Percentiles rank a stretch among this genome's conserved stretches.
Conservation (phyloP, 1,140 invertebrate genomes). For the Pissodes strobi region DNA sequence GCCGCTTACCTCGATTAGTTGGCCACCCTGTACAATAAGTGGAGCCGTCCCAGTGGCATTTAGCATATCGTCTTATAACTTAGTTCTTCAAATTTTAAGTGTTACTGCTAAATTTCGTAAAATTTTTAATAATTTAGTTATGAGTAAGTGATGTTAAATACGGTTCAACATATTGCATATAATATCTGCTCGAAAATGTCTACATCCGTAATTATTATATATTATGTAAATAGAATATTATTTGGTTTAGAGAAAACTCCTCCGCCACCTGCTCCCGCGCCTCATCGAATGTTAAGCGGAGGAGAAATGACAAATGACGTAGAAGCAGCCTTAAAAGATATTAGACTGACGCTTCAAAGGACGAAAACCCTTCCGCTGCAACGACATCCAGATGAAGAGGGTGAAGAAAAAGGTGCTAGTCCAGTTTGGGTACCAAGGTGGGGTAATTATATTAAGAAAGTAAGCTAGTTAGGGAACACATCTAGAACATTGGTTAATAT, state of each 20-base stretch:
- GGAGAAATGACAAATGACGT: conserved; percentile 59
- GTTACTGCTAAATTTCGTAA: too few species aligned
- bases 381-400: conserved; percentile 53
- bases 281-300: conserved; percentile 57
- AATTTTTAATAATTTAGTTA: too few species aligned
- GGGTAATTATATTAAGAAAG: conserved; percentile 37
- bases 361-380: conserved; percentile 70
- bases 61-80: too few species aligned
- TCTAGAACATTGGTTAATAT: neutral
- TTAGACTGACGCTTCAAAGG: conserved; percentile 75
- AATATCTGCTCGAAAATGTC: neutral
- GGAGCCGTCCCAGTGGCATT: too few species aligned
- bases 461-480: too few species aligned
- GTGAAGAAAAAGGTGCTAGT: conserved; percentile 56
- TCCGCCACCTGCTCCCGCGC: conserved; percentile 70
- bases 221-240: conserved; percentile 12
- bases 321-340: conserved; percentile 81
- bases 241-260: conserved; percentile 63
- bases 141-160: too few species aligned
- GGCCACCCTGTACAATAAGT: too few species aligned
- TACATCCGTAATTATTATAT: neutral
- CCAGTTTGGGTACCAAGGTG: conserved; percentile 72
- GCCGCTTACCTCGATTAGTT: too few species aligned
- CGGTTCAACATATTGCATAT: too few species aligned
- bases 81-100: too few species aligned